Percentiles rank a stretch among this genome's conserved stretches.
These are phyloP conservation scores for Peromyscus eremicus DNA, from an alignment of 2,797 vertebrate species.

Conservation along the genomic window DNA sequence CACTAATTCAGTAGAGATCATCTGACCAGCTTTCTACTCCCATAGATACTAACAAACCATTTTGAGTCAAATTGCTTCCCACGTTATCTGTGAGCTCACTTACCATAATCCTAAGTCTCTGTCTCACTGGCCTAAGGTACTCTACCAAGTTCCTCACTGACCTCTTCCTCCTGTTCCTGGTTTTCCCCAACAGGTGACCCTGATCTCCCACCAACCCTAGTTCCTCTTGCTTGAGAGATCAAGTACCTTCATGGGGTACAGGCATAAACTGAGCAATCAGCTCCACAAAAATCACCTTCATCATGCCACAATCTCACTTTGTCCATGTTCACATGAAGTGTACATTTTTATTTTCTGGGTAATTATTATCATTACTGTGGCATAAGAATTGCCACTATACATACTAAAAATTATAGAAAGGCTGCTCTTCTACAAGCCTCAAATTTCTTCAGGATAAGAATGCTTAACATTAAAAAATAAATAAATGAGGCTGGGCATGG, in stretches of 20 bases:
- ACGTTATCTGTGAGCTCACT: constrained; percentile 67
- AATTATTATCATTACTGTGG: constrained; percentile 52
- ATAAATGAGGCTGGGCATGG: neutral
- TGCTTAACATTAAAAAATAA: constrained; percentile 47
- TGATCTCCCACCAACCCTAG: constrained; percentile 54
- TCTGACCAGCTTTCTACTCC: constrained; percentile 54
- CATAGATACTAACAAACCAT: constrained; percentile 58
- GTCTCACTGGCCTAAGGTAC: constrained; percentile 57
- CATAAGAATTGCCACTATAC: constrained; percentile 54
- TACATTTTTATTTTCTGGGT: constrained; percentile 2
- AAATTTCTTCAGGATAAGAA: constrained; percentile 36
- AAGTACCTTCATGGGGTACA: constrained; percentile 56
- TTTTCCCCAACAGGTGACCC: constrained; percentile 70
- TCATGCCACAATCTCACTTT: constrained; percentile 15
- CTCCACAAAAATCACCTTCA: constrained; percentile 45
- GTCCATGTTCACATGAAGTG: neutral
- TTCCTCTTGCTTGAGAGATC: constrained; percentile 71
- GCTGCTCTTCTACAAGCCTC: constrained; percentile 22
- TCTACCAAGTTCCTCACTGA: constrained; percentile 66
- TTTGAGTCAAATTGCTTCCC: constrained; percentile 55
- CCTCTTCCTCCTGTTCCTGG: constrained; percentile 70
- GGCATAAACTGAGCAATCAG: constrained; percentile 20
- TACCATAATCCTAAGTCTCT: constrained; percentile 69
- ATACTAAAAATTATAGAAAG: constrained; percentile 42
- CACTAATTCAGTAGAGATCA: constrained; percentile 46